Conservation (phyloP, 2,888 invertebrate species). For the Eupithecia subfuscata region DNA sequence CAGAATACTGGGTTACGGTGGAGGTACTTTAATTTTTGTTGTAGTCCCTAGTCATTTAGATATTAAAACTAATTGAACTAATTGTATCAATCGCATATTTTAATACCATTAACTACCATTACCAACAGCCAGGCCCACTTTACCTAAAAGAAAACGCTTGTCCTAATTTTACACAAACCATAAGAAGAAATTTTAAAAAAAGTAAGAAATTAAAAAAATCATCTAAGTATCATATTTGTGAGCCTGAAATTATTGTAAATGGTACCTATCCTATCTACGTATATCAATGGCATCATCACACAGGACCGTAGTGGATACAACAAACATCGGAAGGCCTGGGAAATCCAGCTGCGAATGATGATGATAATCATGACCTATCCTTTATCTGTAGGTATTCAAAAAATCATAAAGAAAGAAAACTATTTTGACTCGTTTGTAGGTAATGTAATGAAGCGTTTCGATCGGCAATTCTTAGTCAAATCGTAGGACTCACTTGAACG, state of each 20-base stretch:
- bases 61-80: not conserved
- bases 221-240: not conserved
- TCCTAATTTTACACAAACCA: not conserved
- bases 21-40: not conserved
- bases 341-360: not conserved
- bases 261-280: too few relatives aligned
- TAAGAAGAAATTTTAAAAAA: too few relatives aligned
- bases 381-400: not conserved
- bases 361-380: not conserved
- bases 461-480: not conserved
- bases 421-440: not conserved
- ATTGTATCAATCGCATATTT: not conserved
- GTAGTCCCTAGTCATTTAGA: not conserved
- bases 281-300: too few relatives aligned
- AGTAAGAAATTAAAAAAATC: too few relatives aligned
- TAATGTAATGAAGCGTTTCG: not conserved
- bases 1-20: constrained; percentile 10
- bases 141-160: not conserved
- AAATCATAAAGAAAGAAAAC: not conserved
- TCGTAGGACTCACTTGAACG: not conserved
- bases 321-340: too few relatives aligned
- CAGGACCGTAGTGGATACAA: too few relatives aligned
- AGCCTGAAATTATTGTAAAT: too few relatives aligned
- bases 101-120: not conserved
- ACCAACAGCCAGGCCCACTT: not conserved